Evolutionary conservation across 2,113 vertebrate species (phyloP), one percentile per base, ranked within the genome.

Genomic region (Psittacus erithacus): DNA sequence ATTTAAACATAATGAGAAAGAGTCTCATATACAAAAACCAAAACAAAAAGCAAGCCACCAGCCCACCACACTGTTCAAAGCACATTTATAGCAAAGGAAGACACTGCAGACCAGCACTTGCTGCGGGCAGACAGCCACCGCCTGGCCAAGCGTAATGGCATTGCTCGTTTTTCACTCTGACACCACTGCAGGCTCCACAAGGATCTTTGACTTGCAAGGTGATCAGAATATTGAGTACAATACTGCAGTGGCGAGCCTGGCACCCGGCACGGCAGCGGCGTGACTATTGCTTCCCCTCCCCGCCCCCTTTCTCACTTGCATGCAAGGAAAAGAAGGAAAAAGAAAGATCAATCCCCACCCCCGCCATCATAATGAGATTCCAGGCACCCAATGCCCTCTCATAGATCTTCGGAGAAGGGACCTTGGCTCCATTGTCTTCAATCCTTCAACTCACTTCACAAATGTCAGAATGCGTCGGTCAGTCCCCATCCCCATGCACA

Each of bases 91-190:
- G 53, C 83, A 68, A 49, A 81, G 50, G 50, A 75, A 93, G 81
- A 46, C 10, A 7, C 96, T 77, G 96, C 97, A 76, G 94, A 82
- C 43, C 92, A 79, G 84, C 88, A 55, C 83, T 92, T 9, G 15
- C 70, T 93, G 97, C 52, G 41, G 94, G 91, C 95, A 95, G 91
- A 93, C 96, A 97, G 94, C 97, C 89, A 23, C 43, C n/a, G 92
- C 86, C 87, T 84, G 62, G 92, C 95, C 87, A 52, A 87, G 96
- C 50, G 3, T 89, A 96, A 93, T 84, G 65, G 95, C 35, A 67
- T 29, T 27, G 96, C 92, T 98, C 89, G 25, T 97, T 98, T 97
- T 97, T 98, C 98, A 97, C 96, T 95, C 97, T 98, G 97, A 98
- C 75, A n/a, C 95, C 95, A 97, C 97, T 95, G 95, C 95, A 79